Percentiles rank a stretch among this genome's conserved stretches.
Evolutionary conservation across 2,797 vertebrate species (phyloP).

Genomic region (Orientallactaga sibirica): DNA sequence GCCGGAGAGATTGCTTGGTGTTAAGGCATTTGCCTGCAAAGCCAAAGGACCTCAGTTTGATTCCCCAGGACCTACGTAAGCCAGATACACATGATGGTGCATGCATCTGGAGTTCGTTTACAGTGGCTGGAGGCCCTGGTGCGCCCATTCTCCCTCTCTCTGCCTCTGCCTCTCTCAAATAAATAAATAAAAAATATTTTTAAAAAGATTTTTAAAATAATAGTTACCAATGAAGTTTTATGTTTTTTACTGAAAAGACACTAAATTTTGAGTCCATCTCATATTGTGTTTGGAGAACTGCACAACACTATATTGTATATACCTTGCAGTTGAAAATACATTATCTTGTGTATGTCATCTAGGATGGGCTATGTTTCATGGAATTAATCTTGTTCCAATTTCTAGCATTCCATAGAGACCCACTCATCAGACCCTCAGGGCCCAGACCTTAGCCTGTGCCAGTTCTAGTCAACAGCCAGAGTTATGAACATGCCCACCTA

Average conservation of each 20-base stretch:
- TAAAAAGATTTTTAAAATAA: too few species aligned
- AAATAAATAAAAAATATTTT: too few species aligned
- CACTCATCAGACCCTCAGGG: constrained; percentile 20
- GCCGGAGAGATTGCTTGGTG: too few species aligned
- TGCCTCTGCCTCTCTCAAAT: too few species aligned
- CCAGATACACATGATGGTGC: too few species aligned
- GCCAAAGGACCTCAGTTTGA: too few species aligned
- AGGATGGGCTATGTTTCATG: constrained; percentile 12
- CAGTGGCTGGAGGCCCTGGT: too few species aligned
- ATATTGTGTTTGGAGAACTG: background rate
- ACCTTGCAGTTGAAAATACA: constrained; percentile 47
- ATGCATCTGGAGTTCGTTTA: too few species aligned
- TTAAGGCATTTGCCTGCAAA: too few species aligned
- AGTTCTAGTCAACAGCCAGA: background rate
- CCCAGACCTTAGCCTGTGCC: background rate
- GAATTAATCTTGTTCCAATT: constrained; percentile 55
- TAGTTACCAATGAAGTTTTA: background rate
- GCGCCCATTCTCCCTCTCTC: too few species aligned
- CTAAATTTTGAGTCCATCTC: background rate
- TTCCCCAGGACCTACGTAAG: too few species aligned
- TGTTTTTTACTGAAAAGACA: background rate
- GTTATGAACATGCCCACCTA: constrained; percentile 38
- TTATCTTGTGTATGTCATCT: background rate
- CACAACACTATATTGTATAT: background rate
- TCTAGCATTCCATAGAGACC: constrained; percentile 40